phyloP scores from a whole-genome alignment of 2,888 invertebrate species.

The Parnassius apollo region DNA sequence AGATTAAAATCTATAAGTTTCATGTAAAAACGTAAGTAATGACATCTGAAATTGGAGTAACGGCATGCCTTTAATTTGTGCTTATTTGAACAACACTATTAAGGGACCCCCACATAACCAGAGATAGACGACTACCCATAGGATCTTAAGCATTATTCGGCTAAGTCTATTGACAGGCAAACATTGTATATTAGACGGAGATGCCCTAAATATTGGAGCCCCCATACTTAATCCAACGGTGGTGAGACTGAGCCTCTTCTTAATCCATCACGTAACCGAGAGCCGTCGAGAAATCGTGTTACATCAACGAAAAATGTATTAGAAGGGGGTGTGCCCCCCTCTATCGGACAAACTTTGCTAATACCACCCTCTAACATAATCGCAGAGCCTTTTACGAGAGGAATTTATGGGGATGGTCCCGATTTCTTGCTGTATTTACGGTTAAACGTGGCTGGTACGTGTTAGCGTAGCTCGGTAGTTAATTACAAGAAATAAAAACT shows the following conservation, averaged over 20 bases:
- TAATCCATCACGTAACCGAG: slow-evolving; percentile 82
- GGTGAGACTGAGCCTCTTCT: slow-evolving; percentile 73
- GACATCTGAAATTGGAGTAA: too few species aligned
- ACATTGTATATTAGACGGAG: slow-evolving; percentile 73
- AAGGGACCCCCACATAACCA: slow-evolving; percentile 21
- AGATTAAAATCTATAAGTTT: too few species aligned
- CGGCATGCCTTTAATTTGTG: slow-evolving; percentile 26
- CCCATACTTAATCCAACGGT: slow-evolving; percentile 70
- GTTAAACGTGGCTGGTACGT: slow-evolving; percentile 71
- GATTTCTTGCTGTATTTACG: slow-evolving; percentile 80
- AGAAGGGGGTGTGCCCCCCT: slow-evolving; percentile 61
- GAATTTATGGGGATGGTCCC: slow-evolving; percentile 80
- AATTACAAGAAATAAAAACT: slow-evolving; percentile 70
- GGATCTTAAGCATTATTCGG: slow-evolving; percentile 46
- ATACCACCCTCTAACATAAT: slow-evolving; percentile 81
- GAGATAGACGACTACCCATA: slow-evolving; percentile 22
- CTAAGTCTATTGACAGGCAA: slow-evolving; percentile 72
- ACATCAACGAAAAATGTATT: slow-evolving; percentile 83
- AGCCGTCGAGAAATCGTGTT: slow-evolving; percentile 81
- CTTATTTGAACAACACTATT: slow-evolving; percentile 26
- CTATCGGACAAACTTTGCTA: slow-evolving; percentile 81
- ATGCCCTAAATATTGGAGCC: slow-evolving; percentile 74
- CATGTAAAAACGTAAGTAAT: too few species aligned
- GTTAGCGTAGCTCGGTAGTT: slow-evolving; percentile 65
- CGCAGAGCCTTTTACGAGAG: slow-evolving; percentile 81